Base-by-base conservation (phyloP, 2,888 invertebrate genomes). In the Lepidochitona cinerea region DNA sequence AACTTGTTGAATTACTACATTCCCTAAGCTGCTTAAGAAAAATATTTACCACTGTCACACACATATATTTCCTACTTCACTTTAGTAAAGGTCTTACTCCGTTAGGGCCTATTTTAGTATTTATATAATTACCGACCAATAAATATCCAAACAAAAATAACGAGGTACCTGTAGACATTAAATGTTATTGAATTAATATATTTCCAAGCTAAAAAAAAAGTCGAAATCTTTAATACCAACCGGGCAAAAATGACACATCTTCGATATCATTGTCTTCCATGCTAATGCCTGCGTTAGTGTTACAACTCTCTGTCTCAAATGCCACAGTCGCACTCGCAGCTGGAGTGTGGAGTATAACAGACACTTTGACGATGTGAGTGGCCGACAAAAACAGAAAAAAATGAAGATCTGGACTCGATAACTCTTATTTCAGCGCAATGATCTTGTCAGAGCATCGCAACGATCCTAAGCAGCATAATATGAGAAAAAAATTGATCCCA, bases 161-260 rank as follows among this genome's bases (percentile, higher is more conserved):
- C n/a, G n/a, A n/a, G n/a, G n/a, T n/a, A n/a, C n/a, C n/a, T n/a
- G n/a, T n/a, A n/a, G n/a, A n/a, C n/a, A n/a, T n/a, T n/a, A n/a
- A n/a, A n/a, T n/a, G n/a, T n/a, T n/a, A n/a, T n/a, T n/a, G n/a
- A n/a, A n/a, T n/a, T n/a, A n/a, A n/a, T n/a, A n/a, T n/a, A n/a
- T n/a, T n/a, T n/a, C n/a, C n/a, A n/a, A n/a, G n/a, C n/a, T n/a
- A n/a, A n/a, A n/a, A n/a, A n/a, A n/a, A n/a, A n/a, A n/a, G n/a
- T n/a, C n/a, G n/a, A n/a, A n/a, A n/a, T n/a, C n/a, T n/a, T n/a
- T n/a, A 12, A 70, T 14, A 68, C 74, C 59, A 73, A 85, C 86
- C 86, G 77, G 86, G 85, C 0, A 86, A 79, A 73, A 86, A 86
- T 0, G 86, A 86, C 32, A 85, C 86, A 52, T 86, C 86, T 74